A percentile compares a stretch with the other conserved stretches of the same genome.
These are phyloP conservation scores for Onthophagus taurus DNA, from an alignment of 1,140 invertebrate species.

Conservation along the genomic window DNA sequence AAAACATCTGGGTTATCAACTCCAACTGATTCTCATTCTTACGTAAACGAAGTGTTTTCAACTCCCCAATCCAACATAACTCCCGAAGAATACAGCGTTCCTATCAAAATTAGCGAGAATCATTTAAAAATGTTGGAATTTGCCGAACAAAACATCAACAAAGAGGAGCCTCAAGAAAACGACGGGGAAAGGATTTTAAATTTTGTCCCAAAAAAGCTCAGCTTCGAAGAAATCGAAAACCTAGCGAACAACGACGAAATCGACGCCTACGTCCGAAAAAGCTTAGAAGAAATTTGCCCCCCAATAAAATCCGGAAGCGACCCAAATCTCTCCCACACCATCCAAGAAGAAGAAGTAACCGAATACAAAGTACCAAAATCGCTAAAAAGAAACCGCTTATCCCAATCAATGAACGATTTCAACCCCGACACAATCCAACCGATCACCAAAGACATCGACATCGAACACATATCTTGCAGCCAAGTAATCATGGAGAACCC, in stretches of 20 bases:
- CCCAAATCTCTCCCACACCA: slow-evolving; percentile 22
- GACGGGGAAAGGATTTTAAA: too few relatives aligned
- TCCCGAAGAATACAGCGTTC: slow-evolving; percentile 11
- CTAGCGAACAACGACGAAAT: slow-evolving; percentile 8
- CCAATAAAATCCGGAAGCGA: slow-evolving; percentile 32
- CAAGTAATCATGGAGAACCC: slow-evolving; percentile 20
- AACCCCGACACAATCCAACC: slow-evolving; percentile 24
- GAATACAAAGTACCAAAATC: slow-evolving; percentile 33
- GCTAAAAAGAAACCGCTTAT: slow-evolving; percentile 22
- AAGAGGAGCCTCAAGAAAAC: slow-evolving; percentile 2
- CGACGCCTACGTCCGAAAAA: slow-evolving; percentile 13
- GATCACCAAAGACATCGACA: slow-evolving; percentile 20
- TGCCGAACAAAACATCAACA: too few relatives aligned
- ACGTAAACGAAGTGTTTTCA: slow-evolving; percentile 6
- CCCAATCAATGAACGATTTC: slow-evolving; percentile 33
- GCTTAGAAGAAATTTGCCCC: slow-evolving; percentile 12
- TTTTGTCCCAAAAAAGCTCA: too few relatives aligned
- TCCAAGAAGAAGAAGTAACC: slow-evolving; percentile 24
- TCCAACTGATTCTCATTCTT: not conserved
- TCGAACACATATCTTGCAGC: slow-evolving; percentile 34
- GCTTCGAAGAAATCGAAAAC: too few relatives aligned
- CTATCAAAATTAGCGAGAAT: not conserved
- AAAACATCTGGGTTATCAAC: not conserved
- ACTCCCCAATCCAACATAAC: slow-evolving; percentile 8
- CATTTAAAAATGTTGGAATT: too few relatives aligned